Conservation (phyloP, 2,888 invertebrate genomes). For the Neoaliturus tenellus region DNA sequence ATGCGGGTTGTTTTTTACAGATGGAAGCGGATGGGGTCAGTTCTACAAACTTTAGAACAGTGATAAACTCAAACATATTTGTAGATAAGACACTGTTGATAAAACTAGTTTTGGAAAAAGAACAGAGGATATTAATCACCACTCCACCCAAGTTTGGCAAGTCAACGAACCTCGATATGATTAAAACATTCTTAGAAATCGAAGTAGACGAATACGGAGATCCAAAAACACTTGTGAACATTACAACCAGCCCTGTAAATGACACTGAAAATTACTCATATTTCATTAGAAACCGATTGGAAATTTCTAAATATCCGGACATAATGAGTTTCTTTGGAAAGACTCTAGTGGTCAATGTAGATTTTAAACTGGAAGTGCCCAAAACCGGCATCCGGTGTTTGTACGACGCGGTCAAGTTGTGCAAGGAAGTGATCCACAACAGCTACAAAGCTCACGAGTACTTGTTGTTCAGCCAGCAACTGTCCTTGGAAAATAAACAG, state of each 20-base stretch:
- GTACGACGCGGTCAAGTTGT: background rate
- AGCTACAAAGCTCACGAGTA: conserved; percentile 32
- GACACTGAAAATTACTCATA: background rate
- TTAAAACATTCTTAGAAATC: conserved; percentile 21
- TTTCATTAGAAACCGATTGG: background rate
- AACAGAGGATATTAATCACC: background rate
- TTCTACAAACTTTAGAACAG: background rate
- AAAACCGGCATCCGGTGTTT: background rate
- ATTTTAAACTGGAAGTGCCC: background rate
- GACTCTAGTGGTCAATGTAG: conserved; percentile 11
- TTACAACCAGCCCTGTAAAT: background rate
- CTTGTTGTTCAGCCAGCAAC: background rate
- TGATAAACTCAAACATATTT: background rate
- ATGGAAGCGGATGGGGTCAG: too few relatives aligned
- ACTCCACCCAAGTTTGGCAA: conserved; percentile 35
- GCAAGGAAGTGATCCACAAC: conserved; percentile 9
- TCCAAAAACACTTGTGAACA: background rate
- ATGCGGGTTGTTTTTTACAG: too few relatives aligned
- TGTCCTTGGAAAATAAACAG: background rate
- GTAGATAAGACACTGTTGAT: conserved; percentile 22
- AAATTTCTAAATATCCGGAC: background rate
- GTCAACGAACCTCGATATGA: conserved; percentile 22
- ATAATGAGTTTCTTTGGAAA: background rate
- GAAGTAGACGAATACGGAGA: conserved; percentile 22
- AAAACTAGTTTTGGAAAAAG: background rate